Conservation (phyloP, 2,888 invertebrate genomes). For the Dione juno region DNA sequence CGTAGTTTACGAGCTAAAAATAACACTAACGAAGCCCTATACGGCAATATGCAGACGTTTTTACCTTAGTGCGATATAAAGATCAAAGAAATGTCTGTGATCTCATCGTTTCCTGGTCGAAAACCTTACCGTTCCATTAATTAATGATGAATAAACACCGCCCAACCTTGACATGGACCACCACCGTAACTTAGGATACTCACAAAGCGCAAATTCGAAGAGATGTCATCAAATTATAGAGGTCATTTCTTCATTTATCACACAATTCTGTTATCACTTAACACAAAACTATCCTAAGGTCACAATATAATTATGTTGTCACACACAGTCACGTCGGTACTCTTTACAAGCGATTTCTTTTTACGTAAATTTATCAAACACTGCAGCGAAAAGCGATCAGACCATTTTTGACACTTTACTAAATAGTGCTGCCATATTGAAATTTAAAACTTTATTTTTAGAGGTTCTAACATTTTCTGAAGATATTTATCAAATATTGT, state of each 20-base stretch:
- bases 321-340: conserved; percentile 25
- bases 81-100: conserved; percentile 67
- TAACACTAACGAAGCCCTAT: conserved; percentile 66
- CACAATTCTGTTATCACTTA: conserved; percentile 47
- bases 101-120: conserved; percentile 70
- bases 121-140: conserved; percentile 60
- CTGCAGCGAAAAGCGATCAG: conserved; percentile 53
- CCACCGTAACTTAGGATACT: conserved; percentile 46
- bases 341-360: conserved; percentile 55
- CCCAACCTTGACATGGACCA: conserved; percentile 54
- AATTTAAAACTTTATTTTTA: neutral
- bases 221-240: conserved; percentile 41
- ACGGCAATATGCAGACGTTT: conserved; percentile 49
- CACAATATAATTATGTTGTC: conserved; percentile 48
- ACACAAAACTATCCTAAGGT: conserved; percentile 52
- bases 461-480: too few species aligned
- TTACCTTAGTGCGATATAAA: conserved; percentile 51
- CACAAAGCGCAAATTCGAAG: conserved; percentile 41
- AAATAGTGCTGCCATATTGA: conserved; percentile 43
- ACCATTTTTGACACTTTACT: conserved; percentile 67
- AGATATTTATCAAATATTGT: too few species aligned
- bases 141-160: conserved; percentile 51
- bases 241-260: conserved; percentile 43
- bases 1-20: conserved; percentile 68
- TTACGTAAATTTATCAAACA: conserved; percentile 58